Base-by-base conservation (phyloP, 2,888 invertebrate genomes). In the Plutella xylostella region DNA sequence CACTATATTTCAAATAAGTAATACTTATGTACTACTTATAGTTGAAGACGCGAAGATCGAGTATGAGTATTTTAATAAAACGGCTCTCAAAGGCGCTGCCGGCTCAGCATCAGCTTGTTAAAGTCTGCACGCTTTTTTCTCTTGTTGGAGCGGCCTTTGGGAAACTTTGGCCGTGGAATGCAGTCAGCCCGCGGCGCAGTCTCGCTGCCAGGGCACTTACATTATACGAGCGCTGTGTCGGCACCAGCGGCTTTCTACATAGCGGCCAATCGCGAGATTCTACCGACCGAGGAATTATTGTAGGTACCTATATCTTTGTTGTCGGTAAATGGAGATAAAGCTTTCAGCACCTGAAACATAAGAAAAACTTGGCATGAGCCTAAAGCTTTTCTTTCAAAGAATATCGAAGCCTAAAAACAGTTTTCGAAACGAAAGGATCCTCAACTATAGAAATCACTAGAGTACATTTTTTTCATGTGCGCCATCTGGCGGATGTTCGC, bases 401-500 rank as follows among this genome's bases (percentile, higher is more conserved):
- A 25, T 7, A 25, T 25, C 11, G 25, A 11, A 7, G 6, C 25
- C 25, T 25, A 7, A 11, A 7, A 25, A 25, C 11, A 14, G 31
- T n/a, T n/a, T n/a, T n/a, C n/a, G 28, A 12, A 28, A 6, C 34
- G 34, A 34, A 34, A 4, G 34, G 14, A 15, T 34, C 12, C 34
- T 2, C 17, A 9, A 9, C 9, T 9, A 17, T 34, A n/a, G 2
- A n/a, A 34, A 14, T 14, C n/a, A 17, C 15, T 33, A 6, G 33
- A 3, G 14, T 33, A 37, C 12, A 20, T 42, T n/a, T 42, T 42
- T 31, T 18, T 30, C 11, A 42, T 21, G 41, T 61, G 63, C 63
- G 63, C 72, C 83, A 83, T 82, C 82, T 83, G 83, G 78, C 82
- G 82, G 82, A 82, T 73, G 79, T 69, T 58, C 66, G 63, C 73